Conservation (phyloP, 2,888 invertebrate species). For the Drosophila lacicola region DNA sequence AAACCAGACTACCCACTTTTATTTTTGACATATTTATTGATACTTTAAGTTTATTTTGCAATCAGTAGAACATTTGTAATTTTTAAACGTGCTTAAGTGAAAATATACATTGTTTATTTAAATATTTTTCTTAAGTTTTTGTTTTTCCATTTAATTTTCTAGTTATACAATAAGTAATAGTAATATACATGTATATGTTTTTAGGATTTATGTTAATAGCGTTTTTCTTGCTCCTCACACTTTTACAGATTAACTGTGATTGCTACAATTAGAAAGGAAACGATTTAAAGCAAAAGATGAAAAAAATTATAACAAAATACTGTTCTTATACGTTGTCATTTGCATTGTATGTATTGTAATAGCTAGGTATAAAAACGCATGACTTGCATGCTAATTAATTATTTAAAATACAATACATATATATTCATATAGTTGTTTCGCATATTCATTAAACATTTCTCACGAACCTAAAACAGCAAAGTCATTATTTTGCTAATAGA, state of each 20-base stretch:
- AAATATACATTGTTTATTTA: constrained; percentile 74
- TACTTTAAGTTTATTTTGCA: constrained; percentile 70
- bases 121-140: constrained; percentile 18
- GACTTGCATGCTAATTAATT: constrained; percentile 48
- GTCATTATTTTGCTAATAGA: constrained; percentile 10
- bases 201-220: constrained; percentile 76
- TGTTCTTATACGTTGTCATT: constrained; percentile 76
- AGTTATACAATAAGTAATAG: constrained; percentile 77
- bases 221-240: constrained; percentile 41
- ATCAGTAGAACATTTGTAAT: constrained; percentile 77
- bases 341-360: constrained; percentile 62
- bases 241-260: constrained; percentile 33
- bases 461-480: constrained; percentile 35
- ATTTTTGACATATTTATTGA: constrained; percentile 63
- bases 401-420: constrained; percentile 62
- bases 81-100: constrained; percentile 77
- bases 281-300: constrained; percentile 60
- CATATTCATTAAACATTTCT: constrained; percentile 41
- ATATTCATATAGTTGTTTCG: constrained; percentile 38
- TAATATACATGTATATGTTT: constrained; percentile 65
- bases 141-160: constrained; percentile 69
- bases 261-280: constrained; percentile 64
- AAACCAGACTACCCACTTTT: neutral
- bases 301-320: constrained; percentile 74
- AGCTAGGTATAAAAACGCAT: constrained; percentile 75